phyloP scores from a whole-genome alignment of 2,113 vertebrate species.

The Sporophila hypoxantha region DNA sequence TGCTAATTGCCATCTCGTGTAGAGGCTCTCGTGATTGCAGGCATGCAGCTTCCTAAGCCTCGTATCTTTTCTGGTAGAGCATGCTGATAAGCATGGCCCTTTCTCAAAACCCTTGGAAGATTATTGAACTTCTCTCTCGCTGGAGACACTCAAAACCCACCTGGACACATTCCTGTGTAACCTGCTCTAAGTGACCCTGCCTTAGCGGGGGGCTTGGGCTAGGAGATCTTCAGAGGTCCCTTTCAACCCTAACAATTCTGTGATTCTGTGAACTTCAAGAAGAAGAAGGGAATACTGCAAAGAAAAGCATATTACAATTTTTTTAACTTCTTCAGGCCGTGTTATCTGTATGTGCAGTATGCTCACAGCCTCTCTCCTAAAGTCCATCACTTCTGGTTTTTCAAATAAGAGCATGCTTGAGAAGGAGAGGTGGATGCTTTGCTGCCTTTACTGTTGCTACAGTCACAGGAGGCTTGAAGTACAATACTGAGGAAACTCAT shows the following conservation, averaged over 20 bases:
- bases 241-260: not conserved
- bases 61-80: rapidly evolving
- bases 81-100: not conserved
- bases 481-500: not conserved
- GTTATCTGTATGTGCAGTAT: not conserved
- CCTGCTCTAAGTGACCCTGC: not conserved
- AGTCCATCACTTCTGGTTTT: not conserved
- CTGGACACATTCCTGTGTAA: not conserved
- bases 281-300: not conserved
- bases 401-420: not conserved
- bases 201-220: not conserved
- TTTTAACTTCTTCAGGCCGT: not conserved
- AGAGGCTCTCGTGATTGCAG: rapidly evolving
- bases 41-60: not conserved
- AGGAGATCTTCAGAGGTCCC: not conserved
- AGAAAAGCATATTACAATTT: not conserved
- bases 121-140: not conserved
- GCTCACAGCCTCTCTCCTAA: not conserved
- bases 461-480: not conserved
- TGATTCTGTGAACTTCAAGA: not conserved
- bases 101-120: not conserved
- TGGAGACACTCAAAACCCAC: not conserved
- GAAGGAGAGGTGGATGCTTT: not conserved
- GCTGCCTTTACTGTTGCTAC: not conserved
- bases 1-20: not conserved